Base-by-base conservation (phyloP, 2,888 invertebrate genomes). In the Alentia gelatinosa region DNA sequence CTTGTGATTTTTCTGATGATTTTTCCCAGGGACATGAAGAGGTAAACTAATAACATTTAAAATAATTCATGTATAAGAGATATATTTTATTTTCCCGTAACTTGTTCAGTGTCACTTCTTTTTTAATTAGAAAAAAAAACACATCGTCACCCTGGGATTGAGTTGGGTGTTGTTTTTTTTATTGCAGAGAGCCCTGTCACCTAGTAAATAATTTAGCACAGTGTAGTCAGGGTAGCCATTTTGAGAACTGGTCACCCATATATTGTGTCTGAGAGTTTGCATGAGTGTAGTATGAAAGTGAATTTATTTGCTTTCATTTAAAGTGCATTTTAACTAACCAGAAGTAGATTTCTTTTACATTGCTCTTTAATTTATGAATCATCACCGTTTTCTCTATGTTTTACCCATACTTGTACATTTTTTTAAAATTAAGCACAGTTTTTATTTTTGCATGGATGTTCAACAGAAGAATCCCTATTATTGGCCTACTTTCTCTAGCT, bases 1-100 rank as follows among this genome's bases (percentile, higher is more conserved):
- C 4, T 39, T 79, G 79, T 39, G 79, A 79, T 79, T 79, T 12
- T 79, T 79, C n/a, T 79, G 39, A 35, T 39, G 37, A 79, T 79
- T 63, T 19, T 63, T 26, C 79, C 79, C 79, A 79, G 79, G 79
- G 79, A 35, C 79, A 79, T 26, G 79, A 79, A 23, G 79, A 79
- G 79, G 79, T 79, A 79, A 79, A 79, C 23, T 19, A 35, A 74
- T 74, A 68, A 39, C 39, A 9, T 79, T 79, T 79, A 39, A 39
- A 37, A 23, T 35, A 79, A 79, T 33, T 7, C 9, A 5, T 75
- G 5, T 75, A 35, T 39, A 39, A 1, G 37, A 37, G 39, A 79
- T 79, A 19, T 23, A n/a, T 79, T 74, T 79, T 37, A 23, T 79
- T 79, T 39, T 9, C 37, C 4, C 12, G n/a, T n/a, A n/a, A n/a